Base-by-base conservation (phyloP, 2,797 vertebrate species). In the Paedocypris micromegethes region DNA sequence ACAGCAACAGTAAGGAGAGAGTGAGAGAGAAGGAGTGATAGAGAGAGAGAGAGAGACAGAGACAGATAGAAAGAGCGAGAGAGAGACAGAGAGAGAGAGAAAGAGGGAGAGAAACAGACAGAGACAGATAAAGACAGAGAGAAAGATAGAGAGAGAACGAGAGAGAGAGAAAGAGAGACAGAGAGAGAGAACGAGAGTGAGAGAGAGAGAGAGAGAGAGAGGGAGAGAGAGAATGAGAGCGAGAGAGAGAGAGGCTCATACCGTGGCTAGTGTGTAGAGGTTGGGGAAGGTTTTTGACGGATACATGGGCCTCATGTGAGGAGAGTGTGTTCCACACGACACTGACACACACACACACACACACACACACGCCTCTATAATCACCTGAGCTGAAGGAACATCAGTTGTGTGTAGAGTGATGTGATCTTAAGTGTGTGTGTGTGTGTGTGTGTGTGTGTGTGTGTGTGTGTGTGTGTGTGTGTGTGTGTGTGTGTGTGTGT, bases 231-330 rank as follows among this genome's bases (percentile, higher is more conserved):
- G 23, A 23, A 1, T 23, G 23, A 23, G 23, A 23, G 23, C 1
- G 23, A 23, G 23, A 23, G 23, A 23, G 23, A 23, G 23, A 23
- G 23, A 37, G 41, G 42, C 5, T 23, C 5, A 23, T 82, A 98
- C 96, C n/a, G 96, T 98, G 68, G 95, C 97, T 23, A 99, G 83
- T 0, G 94, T 96, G 80, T 99, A 99, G 60, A 98, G 82, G 65
- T 99, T 99, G 2, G 97, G 97, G 74, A 98, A 99, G 2, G 97
- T 99, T 88, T 98, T 99, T 0, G 94, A 89, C 0, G 97, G 97
- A 80, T 99, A 98, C 70, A 98, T 91, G 0, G 97, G 96, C 64
- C 97, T 87, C 93, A 99, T 96, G 65, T 97, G 95, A 4, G 94
- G 92, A 0, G 96, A 83, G 6, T 95, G 91, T 0, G 94, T 96